phyloP scores from a whole-genome alignment of 2,113 vertebrate species.

The Serinus canaria region DNA sequence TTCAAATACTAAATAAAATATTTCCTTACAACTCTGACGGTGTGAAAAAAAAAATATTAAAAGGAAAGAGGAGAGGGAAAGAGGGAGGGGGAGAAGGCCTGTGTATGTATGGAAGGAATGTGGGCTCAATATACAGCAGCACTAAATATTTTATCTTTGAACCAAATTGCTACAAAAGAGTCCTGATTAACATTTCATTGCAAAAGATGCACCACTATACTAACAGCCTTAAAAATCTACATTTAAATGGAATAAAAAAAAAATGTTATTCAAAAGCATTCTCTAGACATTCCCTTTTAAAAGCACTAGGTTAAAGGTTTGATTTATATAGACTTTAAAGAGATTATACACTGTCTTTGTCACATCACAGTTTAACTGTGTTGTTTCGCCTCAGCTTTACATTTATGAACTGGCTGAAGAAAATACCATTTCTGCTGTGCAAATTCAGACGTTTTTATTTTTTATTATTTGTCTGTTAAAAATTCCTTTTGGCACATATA shows the following conservation, averaged over 20 bases:
- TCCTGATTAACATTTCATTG: constrained; percentile 58
- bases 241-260: constrained; percentile 65
- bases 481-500: not conserved
- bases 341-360: constrained; percentile 29
- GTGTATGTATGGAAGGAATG: not conserved
- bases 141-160: constrained; percentile 57
- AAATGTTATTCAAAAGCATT: constrained; percentile 45
- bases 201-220: constrained; percentile 34
- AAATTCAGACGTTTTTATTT: not conserved
- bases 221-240: constrained; percentile 62
- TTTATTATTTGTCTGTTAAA: not conserved
- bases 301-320: constrained; percentile 48
- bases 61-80: not conserved
- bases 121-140: constrained; percentile 9
- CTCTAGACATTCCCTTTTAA: constrained; percentile 38
- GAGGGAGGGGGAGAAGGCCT: not conserved
- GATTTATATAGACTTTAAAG: constrained; percentile 60
- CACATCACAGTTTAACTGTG: constrained; percentile 14
- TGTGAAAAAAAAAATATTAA: not conserved
- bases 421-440: not conserved
- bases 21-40: not conserved
- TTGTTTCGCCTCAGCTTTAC: constrained; percentile 41
- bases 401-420: constrained; percentile 28
- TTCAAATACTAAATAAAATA: not conserved
- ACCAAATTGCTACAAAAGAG: constrained; percentile 46